Evolutionary conservation across 2,113 vertebrate species (phyloP), one percentile per base, ranked within the genome.

Genomic region (Petroica traversi): DNA sequence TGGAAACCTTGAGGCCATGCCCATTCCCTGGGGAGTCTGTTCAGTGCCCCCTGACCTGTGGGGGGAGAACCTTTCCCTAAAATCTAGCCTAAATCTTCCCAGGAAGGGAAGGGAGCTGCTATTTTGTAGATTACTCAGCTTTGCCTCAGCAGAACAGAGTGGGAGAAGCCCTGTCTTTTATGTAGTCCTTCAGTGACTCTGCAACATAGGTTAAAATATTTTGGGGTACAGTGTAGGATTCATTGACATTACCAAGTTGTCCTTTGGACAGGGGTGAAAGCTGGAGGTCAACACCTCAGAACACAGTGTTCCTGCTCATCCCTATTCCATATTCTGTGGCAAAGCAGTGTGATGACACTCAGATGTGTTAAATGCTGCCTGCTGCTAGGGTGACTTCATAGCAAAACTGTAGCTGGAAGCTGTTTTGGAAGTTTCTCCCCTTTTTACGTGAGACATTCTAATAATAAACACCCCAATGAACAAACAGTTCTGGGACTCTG

Each of bases 391-490:
- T 67, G n/a, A 31, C 28, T 86, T 74, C 57, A 68, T 55, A 81
- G 51, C 8, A 71, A 55, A 95, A 64, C 61, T 59, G 33, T 48
- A 74, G 72, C 85, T 93, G 68, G 54, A 49, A 75, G 68, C 6
- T 33, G 36, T 64, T 95, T 58, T 66, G 63, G 71, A n/a, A 88
- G 31, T 49, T 94, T 72, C 66, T 58, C 24, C 14, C 19, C 40
- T 62, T 76, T 90, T 46, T 55, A 28, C 0, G 0, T 7, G 9
- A 80, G 59, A n/a, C 9, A 6, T 64, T 77, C 55, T 59, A 67
- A 72, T 78, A 93, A 91, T 34, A 91, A 89, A 89, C 83, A 87
- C 68, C 36, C 51, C 34, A 38, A 8, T 57, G 89, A 84, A 57
- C 64, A 74, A 63, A 41, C 48, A 43, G 86, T 55, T 84, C 89